Conservation (phyloP, 2,797 vertebrate genomes). For the Chlorospingus flavigularis region DNA sequence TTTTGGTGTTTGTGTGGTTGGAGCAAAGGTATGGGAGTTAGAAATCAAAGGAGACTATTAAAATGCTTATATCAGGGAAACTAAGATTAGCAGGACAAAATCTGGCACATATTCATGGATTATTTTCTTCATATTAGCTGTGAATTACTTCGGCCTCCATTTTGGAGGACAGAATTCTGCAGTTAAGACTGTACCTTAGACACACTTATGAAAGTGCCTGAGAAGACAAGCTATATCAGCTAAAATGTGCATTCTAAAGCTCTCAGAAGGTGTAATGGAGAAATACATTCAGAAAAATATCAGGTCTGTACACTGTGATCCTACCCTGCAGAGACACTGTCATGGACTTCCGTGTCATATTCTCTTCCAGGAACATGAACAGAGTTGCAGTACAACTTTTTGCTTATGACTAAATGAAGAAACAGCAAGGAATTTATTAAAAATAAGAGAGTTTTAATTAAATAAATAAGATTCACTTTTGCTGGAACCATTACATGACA, state of each 20-base stretch:
- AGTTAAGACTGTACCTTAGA: background rate
- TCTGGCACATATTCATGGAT: background rate
- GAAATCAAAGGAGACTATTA: background rate
- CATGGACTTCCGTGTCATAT: background rate
- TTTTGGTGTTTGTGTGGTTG: background rate
- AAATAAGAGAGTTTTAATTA: background rate
- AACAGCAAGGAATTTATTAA: background rate
- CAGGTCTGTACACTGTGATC: background rate
- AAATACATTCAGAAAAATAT: background rate
- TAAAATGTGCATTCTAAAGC: background rate
- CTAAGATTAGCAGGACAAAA: background rate
- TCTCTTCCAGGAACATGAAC: background rate
- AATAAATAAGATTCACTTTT: background rate
- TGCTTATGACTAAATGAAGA: background rate
- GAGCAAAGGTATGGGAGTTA: background rate
- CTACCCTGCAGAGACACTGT: background rate
- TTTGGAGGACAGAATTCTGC: background rate
- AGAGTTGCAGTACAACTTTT: background rate
- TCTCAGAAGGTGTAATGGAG: background rate
- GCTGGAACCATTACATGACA: background rate
- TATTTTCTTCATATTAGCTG: background rate
- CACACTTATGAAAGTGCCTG: background rate
- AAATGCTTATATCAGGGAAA: background rate
- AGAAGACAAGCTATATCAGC: background rate
- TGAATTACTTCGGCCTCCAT: background rate